A percentile compares a stretch with the other conserved stretches of the same genome.
phyloP scores from a whole-genome alignment of 1,140 invertebrate species.

The Aphis craccivora region DNA sequence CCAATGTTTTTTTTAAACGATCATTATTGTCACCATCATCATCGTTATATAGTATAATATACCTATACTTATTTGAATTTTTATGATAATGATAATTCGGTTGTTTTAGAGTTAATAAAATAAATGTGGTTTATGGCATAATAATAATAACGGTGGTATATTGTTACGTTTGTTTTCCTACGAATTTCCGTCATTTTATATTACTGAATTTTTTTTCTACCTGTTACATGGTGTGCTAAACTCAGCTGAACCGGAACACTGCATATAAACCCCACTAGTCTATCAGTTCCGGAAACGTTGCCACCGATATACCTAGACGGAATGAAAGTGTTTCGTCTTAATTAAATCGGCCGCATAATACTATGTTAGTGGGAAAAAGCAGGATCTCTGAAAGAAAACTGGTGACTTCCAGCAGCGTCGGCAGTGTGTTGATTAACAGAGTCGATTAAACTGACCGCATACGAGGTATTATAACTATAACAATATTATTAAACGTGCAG shows the following conservation, averaged over 20 bases:
- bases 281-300: slow-evolving; percentile 51
- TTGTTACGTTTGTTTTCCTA: slow-evolving; percentile 43
- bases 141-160: not conserved
- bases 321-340: slow-evolving; percentile 55
- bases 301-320: not conserved
- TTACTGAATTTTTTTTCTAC: not conserved
- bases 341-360: slow-evolving; percentile 37
- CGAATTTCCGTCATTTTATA: slow-evolving; percentile 22
- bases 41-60: no score
- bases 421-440: not conserved
- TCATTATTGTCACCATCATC: not conserved
- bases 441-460: not conserved
- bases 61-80: not conserved
- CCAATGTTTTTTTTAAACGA: not conserved
- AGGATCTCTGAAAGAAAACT: slow-evolving; percentile 38
- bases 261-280: slow-evolving; percentile 5
- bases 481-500: not conserved
- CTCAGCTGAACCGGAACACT: slow-evolving; percentile 50
- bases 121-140: not conserved
- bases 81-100: not conserved
- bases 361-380: slow-evolving; percentile 40
- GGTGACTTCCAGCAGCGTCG: not conserved
- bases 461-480: not conserved
- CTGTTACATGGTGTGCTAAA: slow-evolving; percentile 22
- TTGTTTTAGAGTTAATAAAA: not conserved